Base-by-base conservation (phyloP, 2,113 vertebrate genomes). In the Maccullochella peelii region DNA sequence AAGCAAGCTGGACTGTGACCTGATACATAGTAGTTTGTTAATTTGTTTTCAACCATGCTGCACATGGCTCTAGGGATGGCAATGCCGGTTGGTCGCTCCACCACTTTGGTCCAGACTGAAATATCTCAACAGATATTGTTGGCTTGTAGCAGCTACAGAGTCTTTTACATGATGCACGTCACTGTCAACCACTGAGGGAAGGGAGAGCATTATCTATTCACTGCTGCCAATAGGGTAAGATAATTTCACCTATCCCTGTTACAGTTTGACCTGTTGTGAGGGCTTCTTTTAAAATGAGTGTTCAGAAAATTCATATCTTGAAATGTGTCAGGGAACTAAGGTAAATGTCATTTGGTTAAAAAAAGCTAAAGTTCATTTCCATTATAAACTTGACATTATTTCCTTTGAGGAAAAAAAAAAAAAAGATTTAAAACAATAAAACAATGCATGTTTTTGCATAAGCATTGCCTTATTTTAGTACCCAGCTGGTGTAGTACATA, bases 161-260 rank as follows among this genome's bases (percentile, higher is more conserved):
- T 42, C 1, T 25, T 25, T 30, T 73, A 52, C 33, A n/a, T 40
- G 5, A 42, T n/a, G 71, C 91, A 91, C 42, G 23, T 90, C 79
- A 82, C 79, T 86, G 84, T 82, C 85, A 84, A 27, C 73, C 52
- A 15, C 77, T 50, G 50, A 67, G 58, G 68, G 61, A 78, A 3
- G 49, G 16, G 36, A 75, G 30, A 11, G 49, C 38, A 75, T 85
- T 80, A 73, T 77, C 71, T 88, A 87, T 82, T 88, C 71, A 62
- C 47, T 49, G 12, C 38, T 76, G 57, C 55, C 75, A 67, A 52
- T 42, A 20, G 23, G 63, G 42, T 47, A 5, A 50, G 21, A 84
- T 76, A 4, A 72, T 25, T 63, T 61, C 40, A 69, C 84, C 47
- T 36, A 42, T 80, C 5, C 8, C 40, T 23, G 25, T 49, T 67